A percentile compares a stretch with the other conserved stretches of the same genome.
Evolutionary conservation across 2,888 invertebrate species (phyloP).

Genomic region (Drosophila neonasuta): DNA sequence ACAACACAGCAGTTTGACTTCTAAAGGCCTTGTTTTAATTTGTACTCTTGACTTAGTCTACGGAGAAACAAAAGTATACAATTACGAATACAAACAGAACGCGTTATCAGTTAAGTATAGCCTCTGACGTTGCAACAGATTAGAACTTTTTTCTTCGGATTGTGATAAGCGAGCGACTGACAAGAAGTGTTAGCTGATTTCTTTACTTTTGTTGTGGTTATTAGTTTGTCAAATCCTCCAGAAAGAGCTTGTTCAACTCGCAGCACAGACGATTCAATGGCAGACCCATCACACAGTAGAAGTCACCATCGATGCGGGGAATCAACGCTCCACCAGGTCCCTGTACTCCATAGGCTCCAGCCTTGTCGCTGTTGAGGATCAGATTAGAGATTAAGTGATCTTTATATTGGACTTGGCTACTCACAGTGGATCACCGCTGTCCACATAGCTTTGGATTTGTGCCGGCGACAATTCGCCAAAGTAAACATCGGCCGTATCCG

Average conservation of each 20-base stretch:
- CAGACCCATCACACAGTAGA: slow-evolving; percentile 94
- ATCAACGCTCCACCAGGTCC: slow-evolving; percentile 92
- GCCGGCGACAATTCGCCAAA: slow-evolving; percentile 89
- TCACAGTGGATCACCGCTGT: slow-evolving; percentile 95
- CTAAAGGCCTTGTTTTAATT: slow-evolving; percentile 37
- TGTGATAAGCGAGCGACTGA: slow-evolving; percentile 26
- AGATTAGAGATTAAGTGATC: neutral
- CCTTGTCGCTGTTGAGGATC: slow-evolving; percentile 88
- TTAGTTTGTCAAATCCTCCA: slow-evolving; percentile 52
- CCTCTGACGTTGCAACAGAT: slow-evolving; percentile 60
- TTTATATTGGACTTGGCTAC: slow-evolving; percentile 60
- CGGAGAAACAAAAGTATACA: slow-evolving; percentile 41
- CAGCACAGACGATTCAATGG: slow-evolving; percentile 87
- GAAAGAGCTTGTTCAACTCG: slow-evolving; percentile 83
- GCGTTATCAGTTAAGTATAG: slow-evolving; percentile 61
- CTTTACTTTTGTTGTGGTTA: neutral
- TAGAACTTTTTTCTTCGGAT: slow-evolving; percentile 15
- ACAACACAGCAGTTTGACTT: slow-evolving; percentile 35
- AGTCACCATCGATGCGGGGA: slow-evolving; percentile 91
- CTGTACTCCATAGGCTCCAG: slow-evolving; percentile 96
- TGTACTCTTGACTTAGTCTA: slow-evolving; percentile 49
- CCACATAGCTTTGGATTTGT: slow-evolving; percentile 92
- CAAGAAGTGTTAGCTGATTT: slow-evolving; percentile 7
- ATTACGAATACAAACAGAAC: slow-evolving; percentile 36
- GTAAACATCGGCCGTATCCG: slow-evolving; percentile 91